Conservation (phyloP, 2,888 invertebrate species). For the Shargacucullia verbasci region DNA sequence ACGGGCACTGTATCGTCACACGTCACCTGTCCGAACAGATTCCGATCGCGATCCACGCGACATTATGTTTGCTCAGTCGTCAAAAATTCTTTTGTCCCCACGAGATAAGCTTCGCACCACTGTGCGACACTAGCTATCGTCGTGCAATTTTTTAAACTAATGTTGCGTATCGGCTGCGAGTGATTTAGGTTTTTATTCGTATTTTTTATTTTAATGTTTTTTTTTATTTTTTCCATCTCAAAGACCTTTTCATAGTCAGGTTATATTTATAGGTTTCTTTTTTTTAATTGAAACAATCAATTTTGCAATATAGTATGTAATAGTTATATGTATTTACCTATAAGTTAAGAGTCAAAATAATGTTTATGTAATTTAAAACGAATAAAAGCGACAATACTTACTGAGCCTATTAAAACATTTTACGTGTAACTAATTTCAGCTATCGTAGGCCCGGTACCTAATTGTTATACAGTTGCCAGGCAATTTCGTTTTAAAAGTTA, state of each 20-base stretch:
- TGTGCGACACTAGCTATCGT: conserved; percentile 59
- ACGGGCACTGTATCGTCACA: conserved; percentile 69
- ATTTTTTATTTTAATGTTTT: conserved; percentile 2
- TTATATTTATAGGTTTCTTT: background rate
- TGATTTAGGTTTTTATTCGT: conserved; percentile 17
- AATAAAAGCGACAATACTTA: too few species aligned
- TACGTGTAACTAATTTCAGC: background rate
- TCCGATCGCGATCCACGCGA: conserved; percentile 68
- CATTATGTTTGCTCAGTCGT: conserved; percentile 85
- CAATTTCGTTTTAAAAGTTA: conserved; percentile 8
- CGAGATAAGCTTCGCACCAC: conserved; percentile 73
- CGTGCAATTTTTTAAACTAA: conserved; percentile 62
- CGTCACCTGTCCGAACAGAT: conserved; percentile 81
- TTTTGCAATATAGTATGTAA: too few species aligned
- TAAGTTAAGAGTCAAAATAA: too few species aligned
- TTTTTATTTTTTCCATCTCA: conserved; percentile 5
- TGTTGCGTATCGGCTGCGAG: conserved; percentile 40
- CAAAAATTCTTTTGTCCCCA: conserved; percentile 82
- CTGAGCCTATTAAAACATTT: too few species aligned
- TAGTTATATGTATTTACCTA: too few species aligned
- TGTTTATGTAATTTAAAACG: too few species aligned
- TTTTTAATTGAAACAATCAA: too few species aligned
- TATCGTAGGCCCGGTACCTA: conserved; percentile 11
- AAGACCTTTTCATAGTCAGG: conserved; percentile 1
- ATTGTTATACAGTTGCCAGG: conserved; percentile 8